Base-by-base conservation (phyloP, 2,888 invertebrate genomes). In the Dynastes tityus region DNA sequence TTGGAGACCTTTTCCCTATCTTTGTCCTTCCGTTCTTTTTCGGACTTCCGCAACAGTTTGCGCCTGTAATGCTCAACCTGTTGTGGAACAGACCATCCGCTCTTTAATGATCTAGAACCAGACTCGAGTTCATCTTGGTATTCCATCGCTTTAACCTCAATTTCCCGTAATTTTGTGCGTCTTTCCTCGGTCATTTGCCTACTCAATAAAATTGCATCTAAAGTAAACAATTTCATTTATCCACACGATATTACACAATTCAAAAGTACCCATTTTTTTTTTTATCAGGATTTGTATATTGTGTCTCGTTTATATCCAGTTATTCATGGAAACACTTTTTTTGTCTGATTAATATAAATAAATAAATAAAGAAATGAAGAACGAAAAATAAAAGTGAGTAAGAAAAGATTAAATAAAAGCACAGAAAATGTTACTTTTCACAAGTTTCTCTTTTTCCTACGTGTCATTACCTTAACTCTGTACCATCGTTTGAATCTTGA, bases 61-160 rank as follows among this genome's bases (percentile, higher is more conserved):
- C 95, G 91, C 49, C 98, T 90, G 89, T 97, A 98, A 89, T 97
- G 95, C 86, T 97, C 95, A 45, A 98, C 94, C 90, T 98, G 97
- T 86, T 96, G 94, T 65, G 91, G 89, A 81, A 96, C 90, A 8
- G 94, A 91, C 92, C 96, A 95, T 5, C 93, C 95, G 70, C 92
- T 88, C 84, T 95, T 94, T 29, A 95, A 87, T 51, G 92, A 91
- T 79, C 95, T 91, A 84, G 93, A 91, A 0, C 98, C 98, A 2
- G 94, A 94, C 90, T 98, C 98, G 83, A 98, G 89, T 88, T 98
- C 98, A 90, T 98, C 98, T 89, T 97, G 97, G 90, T 97, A 98
- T 87, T 96, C 96, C 90, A 98, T 92, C 75, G 97, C 96, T 90
- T 97, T 97, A 83, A 98, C 93, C 90, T 99, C 99, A 84, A 99